Evolutionary conservation across 2,888 invertebrate species (phyloP).

Genomic region (Cerceris rybyensis): DNA sequence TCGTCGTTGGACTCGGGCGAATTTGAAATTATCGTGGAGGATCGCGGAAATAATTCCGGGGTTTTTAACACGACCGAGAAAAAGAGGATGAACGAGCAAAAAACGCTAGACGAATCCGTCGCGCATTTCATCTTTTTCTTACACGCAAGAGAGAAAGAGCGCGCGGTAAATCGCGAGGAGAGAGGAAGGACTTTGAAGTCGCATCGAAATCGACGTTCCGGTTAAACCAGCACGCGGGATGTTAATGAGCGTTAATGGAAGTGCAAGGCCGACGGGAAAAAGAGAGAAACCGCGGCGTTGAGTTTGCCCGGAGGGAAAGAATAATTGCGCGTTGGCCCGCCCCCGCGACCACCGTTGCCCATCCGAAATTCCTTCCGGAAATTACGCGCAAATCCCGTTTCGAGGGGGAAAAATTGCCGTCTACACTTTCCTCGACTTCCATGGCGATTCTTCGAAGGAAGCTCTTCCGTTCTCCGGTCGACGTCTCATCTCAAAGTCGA

Average conservation of each 20-base stretch:
- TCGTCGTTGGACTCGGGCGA: too few relatives aligned
- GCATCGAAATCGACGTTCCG: slow-evolving; percentile 41
- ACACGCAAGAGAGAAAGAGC: too few relatives aligned
- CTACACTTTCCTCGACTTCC: neutral
- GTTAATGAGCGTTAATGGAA: slow-evolving; percentile 61
- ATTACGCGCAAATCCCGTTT: slow-evolving; percentile 37
- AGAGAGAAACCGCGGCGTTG: neutral
- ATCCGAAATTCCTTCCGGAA: slow-evolving; percentile 31
- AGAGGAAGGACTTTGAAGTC: neutral
- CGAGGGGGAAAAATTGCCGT: neutral
- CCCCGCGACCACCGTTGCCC: neutral
- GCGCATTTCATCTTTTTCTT: too few relatives aligned
- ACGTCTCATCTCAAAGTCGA: too few relatives aligned
- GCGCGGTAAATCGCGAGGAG: neutral
- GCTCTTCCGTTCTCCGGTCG: too few relatives aligned
- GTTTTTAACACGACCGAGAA: too few relatives aligned
- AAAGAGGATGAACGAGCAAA: too few relatives aligned
- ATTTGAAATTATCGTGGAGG: too few relatives aligned
- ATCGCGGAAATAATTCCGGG: too few relatives aligned
- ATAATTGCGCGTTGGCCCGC: slow-evolving; percentile 40
- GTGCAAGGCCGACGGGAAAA: slow-evolving; percentile 21
- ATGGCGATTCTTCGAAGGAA: neutral
- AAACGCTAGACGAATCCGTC: too few relatives aligned
- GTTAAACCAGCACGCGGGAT: slow-evolving; percentile 52
- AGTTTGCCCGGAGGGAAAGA: slow-evolving; percentile 11